Evolutionary conservation across 2,113 vertebrate species (phyloP).

Genomic region (Melanerpes aurifrons): DNA sequence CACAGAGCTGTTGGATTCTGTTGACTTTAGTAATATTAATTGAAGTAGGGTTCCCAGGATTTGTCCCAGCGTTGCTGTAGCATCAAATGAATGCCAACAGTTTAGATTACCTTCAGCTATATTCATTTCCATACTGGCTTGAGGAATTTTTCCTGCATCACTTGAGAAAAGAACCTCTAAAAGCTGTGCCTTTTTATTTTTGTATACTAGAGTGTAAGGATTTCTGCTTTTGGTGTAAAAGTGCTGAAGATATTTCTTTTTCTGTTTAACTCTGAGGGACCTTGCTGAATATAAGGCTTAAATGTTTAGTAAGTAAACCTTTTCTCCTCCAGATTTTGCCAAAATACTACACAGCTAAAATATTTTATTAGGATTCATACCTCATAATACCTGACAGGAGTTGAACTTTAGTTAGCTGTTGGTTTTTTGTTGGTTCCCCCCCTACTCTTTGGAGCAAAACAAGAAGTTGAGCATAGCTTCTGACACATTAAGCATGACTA

Average conservation of each 20-base stretch:
- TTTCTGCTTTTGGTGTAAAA: constrained; percentile 47
- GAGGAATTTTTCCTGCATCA: constrained; percentile 20
- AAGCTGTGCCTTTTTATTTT: not conserved
- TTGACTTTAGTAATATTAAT: constrained; percentile 35
- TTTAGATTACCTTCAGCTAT: constrained; percentile 45
- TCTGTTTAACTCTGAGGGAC: constrained; percentile 57
- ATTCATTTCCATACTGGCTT: constrained; percentile 17
- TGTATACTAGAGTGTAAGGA: not conserved
- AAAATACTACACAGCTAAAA: constrained; percentile 45
- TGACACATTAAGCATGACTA: constrained; percentile 51
- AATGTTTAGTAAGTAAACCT: constrained; percentile 54
- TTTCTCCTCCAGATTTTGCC: constrained; percentile 60
- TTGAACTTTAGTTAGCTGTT: constrained; percentile 45
- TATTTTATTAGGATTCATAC: constrained; percentile 68
- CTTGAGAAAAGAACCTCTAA: constrained; percentile 29
- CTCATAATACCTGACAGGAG: constrained; percentile 65
- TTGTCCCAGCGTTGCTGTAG: constrained; percentile 25
- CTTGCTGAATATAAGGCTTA: constrained; percentile 41
- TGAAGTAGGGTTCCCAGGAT: constrained; percentile 15
- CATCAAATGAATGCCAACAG: constrained; percentile 50
- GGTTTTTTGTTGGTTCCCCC: not conserved
- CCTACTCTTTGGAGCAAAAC: constrained; percentile 35
- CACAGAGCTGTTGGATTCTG: not conserved
- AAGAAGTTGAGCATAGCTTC: constrained; percentile 21
- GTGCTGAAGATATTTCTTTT: not conserved